Base-by-base conservation (phyloP, 1,140 invertebrate genomes). In the Bombus cullumanus region DNA sequence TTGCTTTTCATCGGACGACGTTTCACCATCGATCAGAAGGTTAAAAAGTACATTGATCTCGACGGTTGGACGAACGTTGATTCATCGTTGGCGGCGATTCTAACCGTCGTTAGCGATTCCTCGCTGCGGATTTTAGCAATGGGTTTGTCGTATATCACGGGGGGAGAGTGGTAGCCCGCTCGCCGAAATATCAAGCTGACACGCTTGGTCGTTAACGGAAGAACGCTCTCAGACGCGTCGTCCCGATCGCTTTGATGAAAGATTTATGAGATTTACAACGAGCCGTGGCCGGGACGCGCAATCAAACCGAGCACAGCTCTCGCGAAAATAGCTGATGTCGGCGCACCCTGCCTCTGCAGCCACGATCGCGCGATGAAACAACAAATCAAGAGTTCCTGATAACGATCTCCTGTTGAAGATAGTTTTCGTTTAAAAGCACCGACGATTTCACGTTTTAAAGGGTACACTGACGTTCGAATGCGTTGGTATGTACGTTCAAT, bases 181-280 rank as follows among this genome's bases (percentile, higher is more conserved):
- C 66, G 34, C 77, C 74, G 59, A 88, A 88, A 86, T 87, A 88
- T 79, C 86, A 88, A 64, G 72, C 75, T 71, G 80, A 88, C 75
- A 87, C 86, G 80, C 81, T 83, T 25, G 81, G 69, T 87, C 74
- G 87, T 88, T 88, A 88, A 87, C 73, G 87, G 80, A 77, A 76
- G 77, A 88, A 84, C 82, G 81, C 82, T 88, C 87, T 88, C 87
- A 84, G 78, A 81, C 86, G 74, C 69, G 83, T 39, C 62, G 53
- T 28, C 18, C 64, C 74, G 74, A 77, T 77, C 82, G 62, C 62
- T 34, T 81, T 53, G 80, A 66, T 57, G 53, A 57, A 64, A 73
- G 74, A 88, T 88, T 84, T 87, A 88, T 88, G 74, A 87, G 82
- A 87, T 73, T 81, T 62, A 59, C 80, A 57, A 80, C 78, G 64